phyloP scores from a whole-genome alignment of 2,113 vertebrate species.

The Morone saxatilis region DNA sequence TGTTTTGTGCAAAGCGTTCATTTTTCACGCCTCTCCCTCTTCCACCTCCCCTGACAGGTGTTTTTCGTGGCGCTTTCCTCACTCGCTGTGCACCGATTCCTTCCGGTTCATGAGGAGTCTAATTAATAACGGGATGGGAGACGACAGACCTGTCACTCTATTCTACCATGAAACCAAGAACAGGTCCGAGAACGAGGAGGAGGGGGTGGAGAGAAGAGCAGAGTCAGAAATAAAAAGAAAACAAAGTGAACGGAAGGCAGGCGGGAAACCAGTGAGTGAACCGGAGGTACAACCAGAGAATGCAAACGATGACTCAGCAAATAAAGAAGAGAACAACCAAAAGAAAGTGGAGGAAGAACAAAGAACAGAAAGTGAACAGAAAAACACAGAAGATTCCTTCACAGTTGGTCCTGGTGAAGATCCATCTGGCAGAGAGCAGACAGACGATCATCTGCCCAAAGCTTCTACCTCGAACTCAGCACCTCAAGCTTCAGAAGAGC shows the following conservation, averaged over 20 bases:
- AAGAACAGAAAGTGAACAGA: neutral
- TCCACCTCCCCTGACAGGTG: conserved; percentile 79
- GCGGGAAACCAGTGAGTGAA: rapidly evolving
- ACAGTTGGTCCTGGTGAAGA: neutral
- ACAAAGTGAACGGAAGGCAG: neutral
- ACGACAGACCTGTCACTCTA: conserved; percentile 76
- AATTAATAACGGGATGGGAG: conserved; percentile 61
- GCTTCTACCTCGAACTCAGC: rapidly evolving
- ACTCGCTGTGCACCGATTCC: conserved; percentile 87
- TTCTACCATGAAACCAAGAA: conserved; percentile 84
- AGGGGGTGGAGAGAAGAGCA: neutral
- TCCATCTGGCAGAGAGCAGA: neutral
- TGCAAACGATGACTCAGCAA: neutral
- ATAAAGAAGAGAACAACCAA: neutral
- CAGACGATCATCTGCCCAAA: neutral
- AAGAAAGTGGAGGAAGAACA: neutral
- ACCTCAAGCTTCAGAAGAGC: neutral
- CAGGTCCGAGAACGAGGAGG: conserved; percentile 21
- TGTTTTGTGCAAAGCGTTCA: neutral
- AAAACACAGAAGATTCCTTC: neutral
- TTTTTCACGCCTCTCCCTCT: neutral
- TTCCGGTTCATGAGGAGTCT: conserved; percentile 88
- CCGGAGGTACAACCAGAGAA: neutral
- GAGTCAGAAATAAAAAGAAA: conserved; percentile 7
- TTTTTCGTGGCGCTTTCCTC: conserved; percentile 94